Base-by-base conservation (phyloP, 2,113 vertebrate species). In the Pelobates fuscus region DNA sequence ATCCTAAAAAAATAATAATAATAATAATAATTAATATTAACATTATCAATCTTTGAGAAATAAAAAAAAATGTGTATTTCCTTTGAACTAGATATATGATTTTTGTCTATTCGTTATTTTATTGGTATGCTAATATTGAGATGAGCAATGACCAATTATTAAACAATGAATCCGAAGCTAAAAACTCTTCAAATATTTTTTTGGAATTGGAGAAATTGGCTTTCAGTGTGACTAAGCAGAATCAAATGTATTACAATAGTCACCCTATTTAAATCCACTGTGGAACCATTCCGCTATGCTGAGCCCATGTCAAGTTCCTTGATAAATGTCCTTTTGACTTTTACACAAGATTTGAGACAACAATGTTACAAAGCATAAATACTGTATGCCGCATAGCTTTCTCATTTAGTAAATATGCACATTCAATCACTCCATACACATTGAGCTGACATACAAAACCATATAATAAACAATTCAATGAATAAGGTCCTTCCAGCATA, bases 81-180 rank as follows among this genome's bases (percentile, higher is more conserved):
- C 32, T 37, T 37, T 10, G 63, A 25, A 54, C 43, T 26, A 63
- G 59, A 30, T n/a, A 72, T 72, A 37, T 32, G 26, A 44, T 72
- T 37, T 37, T 6, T 37, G 5, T 6, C 32, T 37, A n/a, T 37
- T 37, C 10, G 10, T 37, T 37, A 37, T 37, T 37, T 37, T 37
- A 37, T 37, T 37, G 32, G 10, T 10, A 37, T 5, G 5, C 32
- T 37, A 6, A 37, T 10, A 37, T 10, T 6, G 10, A 37, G 10
- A 37, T 5, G 32, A 10, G 32, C 32, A 37, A 37, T 10, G 32
- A 10, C 32, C 32, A 37, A 6, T 37, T 37, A 37, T 6, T 37
- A 37, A 37, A 37, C 10, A 37, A 37, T 37, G 32, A 37, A 37
- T 10, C 10, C 32, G 5, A 6, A 6, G 32, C 10, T 37, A 37